Evolutionary conservation across 2,797 vertebrate genomes (phyloP).

Genomic region (Garrulus glandarius): DNA sequence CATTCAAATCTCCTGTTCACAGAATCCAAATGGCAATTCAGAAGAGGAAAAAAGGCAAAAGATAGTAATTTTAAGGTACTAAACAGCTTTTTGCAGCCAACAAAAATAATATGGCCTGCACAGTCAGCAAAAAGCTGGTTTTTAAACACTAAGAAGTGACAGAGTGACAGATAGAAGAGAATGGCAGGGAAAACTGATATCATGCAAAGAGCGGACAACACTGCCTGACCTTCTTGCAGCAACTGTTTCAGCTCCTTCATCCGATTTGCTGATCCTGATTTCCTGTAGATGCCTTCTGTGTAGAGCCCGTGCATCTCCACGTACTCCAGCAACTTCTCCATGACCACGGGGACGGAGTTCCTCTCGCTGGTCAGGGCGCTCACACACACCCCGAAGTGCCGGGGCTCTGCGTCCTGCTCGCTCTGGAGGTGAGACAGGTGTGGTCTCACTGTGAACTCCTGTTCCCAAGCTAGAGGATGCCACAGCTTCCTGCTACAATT

Average conservation of each 20-base stretch:
- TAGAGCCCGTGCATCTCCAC: conserved; percentile 98
- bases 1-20: not conserved
- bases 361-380: conserved; percentile 84
- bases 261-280: conserved; percentile 94
- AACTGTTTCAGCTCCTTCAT: conserved; percentile 91
- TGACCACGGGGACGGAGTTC: conserved; percentile 88
- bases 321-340: conserved; percentile 93
- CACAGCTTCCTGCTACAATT: not conserved
- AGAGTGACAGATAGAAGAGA: not conserved
- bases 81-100: not conserved
- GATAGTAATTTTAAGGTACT: not conserved
- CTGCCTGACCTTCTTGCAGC: conserved; percentile 82
- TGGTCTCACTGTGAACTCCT: not conserved
- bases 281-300: conserved; percentile 97
- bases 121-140: not conserved
- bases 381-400: conserved; percentile 89
- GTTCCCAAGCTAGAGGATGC: not conserved
- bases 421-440: conserved; percentile 60
- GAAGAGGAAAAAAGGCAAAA: not conserved
- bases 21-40: not conserved
- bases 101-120: not conserved
- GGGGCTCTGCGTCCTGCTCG: conserved; percentile 79
- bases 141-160: not conserved
- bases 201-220: not conserved
- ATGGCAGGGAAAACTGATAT: not conserved